phyloP scores from a whole-genome alignment of 2,113 vertebrate genomes.

The Cacatua alba region DNA sequence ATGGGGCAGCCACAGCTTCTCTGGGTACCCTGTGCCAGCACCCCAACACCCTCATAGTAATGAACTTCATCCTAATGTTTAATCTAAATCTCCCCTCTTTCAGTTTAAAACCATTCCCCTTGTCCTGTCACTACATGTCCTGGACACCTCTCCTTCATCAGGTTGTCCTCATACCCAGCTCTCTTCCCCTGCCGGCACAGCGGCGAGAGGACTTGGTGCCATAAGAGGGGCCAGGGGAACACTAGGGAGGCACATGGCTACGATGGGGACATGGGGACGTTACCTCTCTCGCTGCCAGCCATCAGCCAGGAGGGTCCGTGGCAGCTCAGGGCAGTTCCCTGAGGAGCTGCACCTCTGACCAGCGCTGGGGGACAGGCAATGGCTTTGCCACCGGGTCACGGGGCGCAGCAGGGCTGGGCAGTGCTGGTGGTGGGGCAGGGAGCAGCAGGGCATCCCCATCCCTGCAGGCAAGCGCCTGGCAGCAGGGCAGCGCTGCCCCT shows the following conservation, averaged over 20 bases:
- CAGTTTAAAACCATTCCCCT: neutral
- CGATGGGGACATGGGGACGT: accelerated
- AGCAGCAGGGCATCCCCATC: neutral
- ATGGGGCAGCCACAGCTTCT: neutral
- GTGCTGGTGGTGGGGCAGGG: neutral
- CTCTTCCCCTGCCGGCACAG: neutral
- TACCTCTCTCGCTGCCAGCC: neutral
- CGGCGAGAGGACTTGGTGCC: neutral
- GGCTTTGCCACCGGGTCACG: neutral
- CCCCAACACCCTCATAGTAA: neutral
- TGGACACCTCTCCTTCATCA: accelerated
- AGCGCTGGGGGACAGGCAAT: accelerated
- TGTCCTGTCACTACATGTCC: neutral
- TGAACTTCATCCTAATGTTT: neutral
- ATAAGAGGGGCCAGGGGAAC: neutral
- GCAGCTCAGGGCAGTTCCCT: neutral
- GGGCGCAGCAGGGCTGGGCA: accelerated
- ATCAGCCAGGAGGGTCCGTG: neutral
- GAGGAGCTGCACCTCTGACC: neutral
- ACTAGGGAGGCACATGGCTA: accelerated
- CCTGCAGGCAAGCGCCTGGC: neutral
- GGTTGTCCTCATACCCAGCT: neutral
- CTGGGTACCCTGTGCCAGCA: neutral
- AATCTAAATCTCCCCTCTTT: neutral
- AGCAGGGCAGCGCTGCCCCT: neutral